Conservation (phyloP, 2,888 invertebrate genomes). For the Meiosimyza platycephala region DNA sequence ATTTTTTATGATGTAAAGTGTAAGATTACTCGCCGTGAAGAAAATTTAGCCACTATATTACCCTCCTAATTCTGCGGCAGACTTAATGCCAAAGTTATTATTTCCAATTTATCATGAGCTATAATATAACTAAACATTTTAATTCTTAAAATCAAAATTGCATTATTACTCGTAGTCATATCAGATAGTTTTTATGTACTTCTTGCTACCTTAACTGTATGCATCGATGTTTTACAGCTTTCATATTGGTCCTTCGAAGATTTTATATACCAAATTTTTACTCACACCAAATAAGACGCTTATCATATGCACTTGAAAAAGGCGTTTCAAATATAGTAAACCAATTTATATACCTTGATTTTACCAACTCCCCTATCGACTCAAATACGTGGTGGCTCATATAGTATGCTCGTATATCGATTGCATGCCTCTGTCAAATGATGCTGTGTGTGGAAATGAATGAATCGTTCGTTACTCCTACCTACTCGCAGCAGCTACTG, state of each 20-base stretch:
- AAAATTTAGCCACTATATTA: no score
- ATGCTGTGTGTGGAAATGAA: conserved; percentile 24
- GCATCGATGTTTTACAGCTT: conserved; percentile 13
- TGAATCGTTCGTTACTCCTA: background rate
- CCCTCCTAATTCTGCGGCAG: no score
- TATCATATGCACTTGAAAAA: conserved; percentile 39
- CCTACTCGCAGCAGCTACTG: conserved; percentile 7
- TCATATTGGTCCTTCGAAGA: conserved; percentile 30
- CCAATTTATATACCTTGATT: conserved; percentile 25
- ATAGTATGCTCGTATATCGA: conserved; percentile 2
- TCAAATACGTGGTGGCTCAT: background rate
- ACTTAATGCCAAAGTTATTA: no score
- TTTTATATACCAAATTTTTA: conserved; percentile 27
- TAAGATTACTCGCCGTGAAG: no score
- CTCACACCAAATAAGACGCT: conserved; percentile 34
- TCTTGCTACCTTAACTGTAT: background rate
- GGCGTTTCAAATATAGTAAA: conserved; percentile 47
- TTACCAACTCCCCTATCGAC: conserved; percentile 17
- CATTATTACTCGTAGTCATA: background rate
- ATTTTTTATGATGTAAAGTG: no score
- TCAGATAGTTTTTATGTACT: conserved; percentile 1
- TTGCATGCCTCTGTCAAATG: conserved; percentile 10
- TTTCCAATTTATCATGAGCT: no score
- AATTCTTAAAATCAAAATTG: no score
- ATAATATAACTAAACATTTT: no score